Conservation (phyloP, 1,140 invertebrate species). For the Eubasilissa regina region DNA sequence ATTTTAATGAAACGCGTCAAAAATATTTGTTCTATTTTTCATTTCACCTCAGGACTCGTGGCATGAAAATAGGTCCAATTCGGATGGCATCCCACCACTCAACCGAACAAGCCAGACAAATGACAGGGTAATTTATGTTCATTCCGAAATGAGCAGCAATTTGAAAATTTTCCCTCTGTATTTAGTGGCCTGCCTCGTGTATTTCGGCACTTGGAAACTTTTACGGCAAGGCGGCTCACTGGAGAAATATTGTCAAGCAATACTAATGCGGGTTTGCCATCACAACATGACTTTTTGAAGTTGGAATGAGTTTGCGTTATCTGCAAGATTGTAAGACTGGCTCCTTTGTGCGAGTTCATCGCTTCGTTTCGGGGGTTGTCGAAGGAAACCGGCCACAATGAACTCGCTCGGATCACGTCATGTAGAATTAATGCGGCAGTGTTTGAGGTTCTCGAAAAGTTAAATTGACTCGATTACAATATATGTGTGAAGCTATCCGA, state of each 20-base stretch:
- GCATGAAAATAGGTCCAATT: too few species aligned
- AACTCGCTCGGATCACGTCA: not conserved
- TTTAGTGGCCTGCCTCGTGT: not conserved
- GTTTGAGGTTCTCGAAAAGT: not conserved
- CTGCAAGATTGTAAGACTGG: conserved; percentile 34
- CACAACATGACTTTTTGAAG: conserved; percentile 32
- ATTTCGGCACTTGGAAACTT: not conserved
- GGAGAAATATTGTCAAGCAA: conserved; percentile 18
- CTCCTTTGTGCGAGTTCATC: conserved; percentile 28
- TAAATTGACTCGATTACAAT: conserved; percentile 8
- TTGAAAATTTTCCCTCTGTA: not conserved
- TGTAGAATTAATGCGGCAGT: conserved; percentile 23
- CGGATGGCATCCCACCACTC: too few species aligned
- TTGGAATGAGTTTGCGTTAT: conserved; percentile 43
- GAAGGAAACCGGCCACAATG: not conserved
- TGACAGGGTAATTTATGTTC: too few species aligned
- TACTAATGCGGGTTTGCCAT: conserved; percentile 32
- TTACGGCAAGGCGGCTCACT: not conserved
- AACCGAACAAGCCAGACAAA: too few species aligned
- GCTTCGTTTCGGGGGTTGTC: not conserved
- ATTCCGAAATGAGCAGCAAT: too few species aligned
- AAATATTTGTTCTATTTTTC: too few species aligned
- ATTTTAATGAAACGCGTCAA: too few species aligned
- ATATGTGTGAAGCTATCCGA: not conserved
- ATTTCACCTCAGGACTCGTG: too few species aligned